Base-by-base conservation (phyloP, 2,797 vertebrate species). In the Orientallactaga sibirica region DNA sequence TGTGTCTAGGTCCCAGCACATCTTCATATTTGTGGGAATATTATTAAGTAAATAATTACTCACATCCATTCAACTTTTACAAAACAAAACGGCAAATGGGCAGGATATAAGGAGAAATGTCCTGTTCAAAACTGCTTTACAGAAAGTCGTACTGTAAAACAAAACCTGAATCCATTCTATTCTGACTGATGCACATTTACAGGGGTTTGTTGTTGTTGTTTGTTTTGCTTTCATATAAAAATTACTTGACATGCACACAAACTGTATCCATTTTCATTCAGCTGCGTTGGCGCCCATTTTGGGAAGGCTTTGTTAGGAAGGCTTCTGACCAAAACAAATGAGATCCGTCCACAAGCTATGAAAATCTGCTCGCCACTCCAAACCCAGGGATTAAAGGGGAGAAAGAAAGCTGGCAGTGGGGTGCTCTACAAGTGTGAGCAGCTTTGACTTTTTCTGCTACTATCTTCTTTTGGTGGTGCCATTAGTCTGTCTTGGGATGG, bases 241-340 rank as follows among this genome's bases (percentile, higher is more conserved):
- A 74, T 37, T 61, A 70, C 90, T 79, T 92, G 22, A 95, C 55
- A 67, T 33, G 43, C 22, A 76, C 16, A 88, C 25, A 87, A 58
- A 77, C 7, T 81, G 77, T 29, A 55, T 64, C 68, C 37, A 27
- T 76, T 93, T 94, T 95, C 94, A 94, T 86, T 96, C 74, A 70
- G 80, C 24, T 87, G 58, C 58, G 90, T 87, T 71, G 48, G 41
- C 3, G 43, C 74, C 86, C 29, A 18, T 70, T 83, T 92, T 68
- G 41, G 43, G 41, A 96, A 88, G 75, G 58, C 37, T 91, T 87
- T 94, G 73, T 88, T 88, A 85, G 48, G 62, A 95, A 93, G 37
- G 61, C 16, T 82, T 95, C 75, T 88, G 86, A 96, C 76, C n/a
- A 88, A 90, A 96, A 93, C 66, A 92, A 96, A 75, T 86, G 70